Evolutionary conservation across 2,113 vertebrate genomes (phyloP).

Genomic region (Menura novaehollandiae): DNA sequence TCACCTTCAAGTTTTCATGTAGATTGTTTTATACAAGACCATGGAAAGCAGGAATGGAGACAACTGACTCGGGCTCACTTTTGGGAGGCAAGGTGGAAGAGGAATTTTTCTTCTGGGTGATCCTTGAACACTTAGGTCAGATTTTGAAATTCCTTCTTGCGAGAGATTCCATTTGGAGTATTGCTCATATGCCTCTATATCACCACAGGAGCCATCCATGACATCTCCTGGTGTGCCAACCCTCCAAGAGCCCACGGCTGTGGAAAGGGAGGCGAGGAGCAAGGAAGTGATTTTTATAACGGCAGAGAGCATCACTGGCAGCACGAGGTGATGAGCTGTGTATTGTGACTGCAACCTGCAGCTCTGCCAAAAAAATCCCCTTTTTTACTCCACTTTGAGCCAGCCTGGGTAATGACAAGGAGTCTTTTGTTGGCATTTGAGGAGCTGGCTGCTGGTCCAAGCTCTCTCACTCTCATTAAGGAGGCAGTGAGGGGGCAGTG

Average conservation of each 20-base stretch:
- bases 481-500: neutral
- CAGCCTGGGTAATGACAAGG: neutral
- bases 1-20: neutral
- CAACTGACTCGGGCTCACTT: neutral
- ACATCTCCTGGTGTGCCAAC: neutral
- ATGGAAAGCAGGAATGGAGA: neutral
- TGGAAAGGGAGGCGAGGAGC: neutral
- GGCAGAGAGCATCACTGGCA: neutral
- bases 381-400: neutral
- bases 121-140: neutral
- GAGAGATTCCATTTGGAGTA: neutral
- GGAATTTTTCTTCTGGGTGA: neutral
- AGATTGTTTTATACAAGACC: neutral
- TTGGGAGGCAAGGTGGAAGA: neutral
- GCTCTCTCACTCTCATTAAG: neutral
- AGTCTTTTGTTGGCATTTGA: slow-evolving; percentile 7
- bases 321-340: neutral
- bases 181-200: neutral
- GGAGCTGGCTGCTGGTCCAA: neutral
- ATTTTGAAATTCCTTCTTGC: neutral
- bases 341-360: neutral
- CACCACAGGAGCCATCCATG: neutral
- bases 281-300: neutral
- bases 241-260: neutral
- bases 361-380: neutral